Evolutionary conservation across 1,140 invertebrate genomes (phyloP).

Genomic region (Caenorhabditis latens): DNA sequence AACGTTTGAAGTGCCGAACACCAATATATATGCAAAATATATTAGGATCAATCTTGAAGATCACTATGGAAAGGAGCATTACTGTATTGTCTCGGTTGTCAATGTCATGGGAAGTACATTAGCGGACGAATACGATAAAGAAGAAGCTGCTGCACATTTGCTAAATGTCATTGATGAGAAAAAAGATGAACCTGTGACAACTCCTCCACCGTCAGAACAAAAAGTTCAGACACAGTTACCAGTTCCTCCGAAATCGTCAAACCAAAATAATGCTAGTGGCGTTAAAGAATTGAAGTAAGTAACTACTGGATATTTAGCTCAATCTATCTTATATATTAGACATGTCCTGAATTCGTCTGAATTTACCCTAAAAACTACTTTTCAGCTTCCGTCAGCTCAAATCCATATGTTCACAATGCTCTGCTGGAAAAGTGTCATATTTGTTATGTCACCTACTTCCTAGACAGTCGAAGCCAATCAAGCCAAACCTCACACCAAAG

Average conservation of each 20-base stretch:
- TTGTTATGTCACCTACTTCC: neutral
- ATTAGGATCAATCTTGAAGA: slow-evolving; percentile 86
- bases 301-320: too few relatives aligned
- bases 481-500: neutral
- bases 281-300: neutral
- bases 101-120: slow-evolving; percentile 87
- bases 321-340: too few relatives aligned
- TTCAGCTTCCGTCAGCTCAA: slow-evolving; percentile 19
- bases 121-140: slow-evolving; percentile 79
- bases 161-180: slow-evolving; percentile 49
- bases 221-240: slow-evolving; percentile 23
- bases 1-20: slow-evolving; percentile 85
- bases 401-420: neutral
- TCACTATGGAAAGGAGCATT: slow-evolving; percentile 95
- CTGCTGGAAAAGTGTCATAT: slow-evolving; percentile 7
- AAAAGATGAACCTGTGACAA: slow-evolving; percentile 23
- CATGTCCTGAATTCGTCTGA: neutral
- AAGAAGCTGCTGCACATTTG: slow-evolving; percentile 31
- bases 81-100: slow-evolving; percentile 93
- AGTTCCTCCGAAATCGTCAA: neutral
- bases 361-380: neutral
- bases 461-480: neutral
- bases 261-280: neutral
- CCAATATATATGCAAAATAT: slow-evolving; percentile 54
- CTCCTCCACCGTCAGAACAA: slow-evolving; percentile 28